phyloP scores from a whole-genome alignment of 2,113 vertebrate genomes.

The Microtus oregoni region DNA sequence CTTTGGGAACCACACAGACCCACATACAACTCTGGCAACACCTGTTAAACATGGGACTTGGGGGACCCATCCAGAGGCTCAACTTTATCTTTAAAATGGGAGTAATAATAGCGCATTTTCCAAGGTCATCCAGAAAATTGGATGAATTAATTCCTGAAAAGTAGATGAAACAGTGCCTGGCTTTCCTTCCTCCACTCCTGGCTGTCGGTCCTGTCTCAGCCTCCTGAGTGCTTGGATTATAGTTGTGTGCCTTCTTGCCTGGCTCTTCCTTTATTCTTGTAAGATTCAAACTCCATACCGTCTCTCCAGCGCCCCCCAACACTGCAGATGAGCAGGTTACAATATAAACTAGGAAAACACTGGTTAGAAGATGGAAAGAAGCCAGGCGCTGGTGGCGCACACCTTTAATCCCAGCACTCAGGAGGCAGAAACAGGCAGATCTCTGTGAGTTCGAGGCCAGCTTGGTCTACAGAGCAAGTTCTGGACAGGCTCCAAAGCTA shows the following conservation, averaged over 20 bases:
- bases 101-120: neutral
- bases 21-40: neutral
- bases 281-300: neutral
- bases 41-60: neutral
- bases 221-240: neutral
- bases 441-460: too few species aligned
- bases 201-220: too few species aligned
- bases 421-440: too few species aligned
- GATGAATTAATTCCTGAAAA: neutral
- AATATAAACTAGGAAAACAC: neutral
- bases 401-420: too few species aligned
- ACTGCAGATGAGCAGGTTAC: neutral
- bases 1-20: neutral
- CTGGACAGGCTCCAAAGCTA: too few species aligned
- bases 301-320: neutral
- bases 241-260: neutral
- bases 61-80: constrained; percentile 15
- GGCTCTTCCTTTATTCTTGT: neutral
- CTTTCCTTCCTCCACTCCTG: neutral
- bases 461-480: too few species aligned
- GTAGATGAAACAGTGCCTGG: neutral
- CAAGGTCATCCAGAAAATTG: neutral
- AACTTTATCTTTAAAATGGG: constrained; percentile 68
- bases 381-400: too few species aligned
- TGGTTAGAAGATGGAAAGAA: neutral